Percentiles rank a stretch among this genome's conserved stretches.
phyloP scores from a whole-genome alignment of 2,888 invertebrate species.

The Amaurobius ferox region DNA sequence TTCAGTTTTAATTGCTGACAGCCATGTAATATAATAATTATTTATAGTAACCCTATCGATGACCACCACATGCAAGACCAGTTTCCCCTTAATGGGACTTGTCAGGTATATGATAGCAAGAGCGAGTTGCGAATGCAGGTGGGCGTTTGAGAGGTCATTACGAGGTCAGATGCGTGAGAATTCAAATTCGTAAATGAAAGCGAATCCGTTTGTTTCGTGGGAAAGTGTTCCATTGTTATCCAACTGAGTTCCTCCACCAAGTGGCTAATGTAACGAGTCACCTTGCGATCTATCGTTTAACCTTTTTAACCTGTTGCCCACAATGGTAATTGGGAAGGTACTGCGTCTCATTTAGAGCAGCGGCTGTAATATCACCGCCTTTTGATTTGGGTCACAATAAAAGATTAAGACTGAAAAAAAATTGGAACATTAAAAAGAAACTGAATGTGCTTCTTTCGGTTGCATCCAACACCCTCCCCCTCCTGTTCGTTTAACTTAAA shows the following conservation, averaged over 20 bases:
- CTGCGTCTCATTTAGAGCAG: conserved; percentile 4
- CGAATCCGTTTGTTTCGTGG: conserved; percentile 54
- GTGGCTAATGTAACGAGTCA: conserved; percentile 37
- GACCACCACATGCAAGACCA: no score
- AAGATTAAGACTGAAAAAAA: neutral
- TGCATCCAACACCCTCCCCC: neutral
- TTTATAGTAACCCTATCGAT: no score
- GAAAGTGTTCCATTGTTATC: conserved; percentile 51
- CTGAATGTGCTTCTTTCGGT: neutral
- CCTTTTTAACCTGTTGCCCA: conserved; percentile 45
- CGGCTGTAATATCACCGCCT: neutral
- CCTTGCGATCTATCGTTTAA: conserved; percentile 52
- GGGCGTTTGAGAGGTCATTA: conserved; percentile 45
- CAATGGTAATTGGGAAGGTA: conserved; percentile 31
- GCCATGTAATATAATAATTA: no score
- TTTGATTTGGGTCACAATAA: neutral
- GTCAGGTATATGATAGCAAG: neutral
- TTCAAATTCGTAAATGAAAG: conserved; percentile 49
- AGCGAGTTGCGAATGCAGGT: conserved; percentile 40
- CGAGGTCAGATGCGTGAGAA: conserved; percentile 62
- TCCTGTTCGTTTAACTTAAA: no score
- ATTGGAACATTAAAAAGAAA: neutral
- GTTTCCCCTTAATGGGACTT: neutral
- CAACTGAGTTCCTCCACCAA: conserved; percentile 8
- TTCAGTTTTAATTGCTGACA: no score